Conservation (phyloP, 1,140 invertebrate genomes). For the Pemphigus obesinymphae region DNA sequence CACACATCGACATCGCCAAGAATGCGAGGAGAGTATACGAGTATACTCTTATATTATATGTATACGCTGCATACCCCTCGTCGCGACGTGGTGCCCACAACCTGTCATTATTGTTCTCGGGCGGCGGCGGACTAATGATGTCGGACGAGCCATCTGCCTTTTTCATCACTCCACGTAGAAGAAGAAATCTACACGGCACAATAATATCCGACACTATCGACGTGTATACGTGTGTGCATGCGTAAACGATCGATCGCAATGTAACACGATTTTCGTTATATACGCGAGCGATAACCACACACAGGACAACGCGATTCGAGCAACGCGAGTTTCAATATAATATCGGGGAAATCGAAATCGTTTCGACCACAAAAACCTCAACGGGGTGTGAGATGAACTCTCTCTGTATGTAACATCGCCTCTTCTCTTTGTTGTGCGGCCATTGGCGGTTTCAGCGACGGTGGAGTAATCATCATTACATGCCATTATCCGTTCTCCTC, state of each 20-base stretch:
- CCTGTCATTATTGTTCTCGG: slow-evolving; percentile 36
- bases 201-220: not conserved
- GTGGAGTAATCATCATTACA: slow-evolving; percentile 31
- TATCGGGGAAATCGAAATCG: not conserved
- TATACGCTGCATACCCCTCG: not conserved
- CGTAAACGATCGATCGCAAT: not conserved
- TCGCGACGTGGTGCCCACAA: slow-evolving; percentile 28
- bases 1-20: not conserved
- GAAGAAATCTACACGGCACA: not conserved
- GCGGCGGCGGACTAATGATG: slow-evolving; percentile 32
- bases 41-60: not conserved
- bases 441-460: not conserved
- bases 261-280: not conserved
- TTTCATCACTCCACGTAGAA: slow-evolving; percentile 14
- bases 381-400: not conserved
- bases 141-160: slow-evolving; percentile 27
- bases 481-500: slow-evolving; percentile 1
- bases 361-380: not conserved
- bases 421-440: not conserved
- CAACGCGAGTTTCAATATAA: not conserved
- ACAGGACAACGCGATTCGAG: not conserved
- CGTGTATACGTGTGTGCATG: not conserved
- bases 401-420: no score
- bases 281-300: not conserved
- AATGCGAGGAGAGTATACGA: not conserved